A percentile compares a stretch with the other conserved stretches of the same genome.
These are phyloP conservation scores for Sinohyriopsis cumingii DNA, from an alignment of 2,888 invertebrate genomes.

Conservation along the genomic window DNA sequence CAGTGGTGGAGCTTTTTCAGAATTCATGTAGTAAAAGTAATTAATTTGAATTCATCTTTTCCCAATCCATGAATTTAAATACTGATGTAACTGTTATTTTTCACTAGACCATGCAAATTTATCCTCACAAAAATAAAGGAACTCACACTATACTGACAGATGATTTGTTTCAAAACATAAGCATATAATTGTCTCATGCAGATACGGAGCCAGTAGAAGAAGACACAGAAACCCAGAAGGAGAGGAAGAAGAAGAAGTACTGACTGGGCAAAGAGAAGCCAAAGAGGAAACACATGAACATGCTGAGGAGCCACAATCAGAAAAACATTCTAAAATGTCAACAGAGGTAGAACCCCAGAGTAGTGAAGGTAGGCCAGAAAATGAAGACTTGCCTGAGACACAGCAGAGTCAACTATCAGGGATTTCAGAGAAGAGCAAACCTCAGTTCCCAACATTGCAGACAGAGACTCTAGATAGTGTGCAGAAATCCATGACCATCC, in stretches of 20 bases:
- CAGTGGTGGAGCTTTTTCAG: too few species aligned
- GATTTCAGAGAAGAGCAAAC: constrained; percentile 27
- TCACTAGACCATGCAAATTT: too few species aligned
- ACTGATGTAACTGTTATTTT: too few species aligned
- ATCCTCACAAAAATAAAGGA: too few species aligned
- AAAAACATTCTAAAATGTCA: background rate
- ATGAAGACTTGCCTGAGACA: background rate
- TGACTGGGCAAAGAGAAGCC: constrained; percentile 12
- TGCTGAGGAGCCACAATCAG: background rate
- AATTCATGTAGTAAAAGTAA: too few species aligned
- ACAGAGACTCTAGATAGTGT: constrained; percentile 14
- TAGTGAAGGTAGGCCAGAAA: background rate
- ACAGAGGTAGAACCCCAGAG: background rate
- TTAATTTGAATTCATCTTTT: too few species aligned
- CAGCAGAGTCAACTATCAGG: constrained; percentile 24
- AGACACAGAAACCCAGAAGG: constrained; percentile 10
- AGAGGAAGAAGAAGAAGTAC: constrained; percentile 15
- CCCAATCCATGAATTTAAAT: too few species aligned
- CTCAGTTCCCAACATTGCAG: constrained; percentile 30
- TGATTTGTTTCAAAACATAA: too few species aligned
- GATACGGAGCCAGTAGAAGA: constrained; percentile 7
- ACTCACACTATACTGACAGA: too few species aligned
- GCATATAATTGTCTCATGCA: constrained; percentile 5
- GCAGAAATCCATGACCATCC: constrained; percentile 35
- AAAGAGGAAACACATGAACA: constrained; percentile 6